Evolutionary conservation across 2,888 invertebrate genomes (phyloP), one percentile per base, ranked within the genome.

Genomic region (Tenthredo livida): DNA sequence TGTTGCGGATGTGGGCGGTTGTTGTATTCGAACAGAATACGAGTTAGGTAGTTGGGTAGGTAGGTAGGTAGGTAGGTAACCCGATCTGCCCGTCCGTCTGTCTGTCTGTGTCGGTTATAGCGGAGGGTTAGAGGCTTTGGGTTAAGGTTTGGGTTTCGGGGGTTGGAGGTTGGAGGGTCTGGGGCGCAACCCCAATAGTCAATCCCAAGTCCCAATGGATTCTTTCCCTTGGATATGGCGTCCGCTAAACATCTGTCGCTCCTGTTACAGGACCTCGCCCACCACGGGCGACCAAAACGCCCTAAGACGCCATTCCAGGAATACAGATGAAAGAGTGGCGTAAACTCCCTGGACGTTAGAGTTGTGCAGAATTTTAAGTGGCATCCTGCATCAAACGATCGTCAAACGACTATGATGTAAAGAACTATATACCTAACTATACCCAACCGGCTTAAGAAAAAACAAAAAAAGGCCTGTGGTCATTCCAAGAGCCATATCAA

Each of bases 241-340:
- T 89, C 88, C 88, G 89, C 85, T 89, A 89, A 89, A 91, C 93
- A 93, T 93, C 93, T 93, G 93, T 90, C 90, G 91, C 88, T 90
- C 89, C 88, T 50, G 25, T 83, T 80, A 77, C 29, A 80, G 80
- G 61, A 61, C 80, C 83, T 83, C 83, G 83, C 83, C 83, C 83
- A 83, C 43, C 12, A 43, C 67, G 25, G 47, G 29, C 47, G 70
- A 67, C 29, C n/a, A 50, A 83, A 70, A 83, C 83, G 83, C 83
- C 83, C 65, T 70, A 33, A 47, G 33, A 43, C 80, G 61, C 61
- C 58, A 80, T 80, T 80, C 80, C 58, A 25, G 40, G 80, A 80
- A 80, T 61, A 80, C 4, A 80, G 80, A 80, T 61, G 37, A 61
- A 80, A 43, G 21, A 73, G 25, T 43, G 40, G 72, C 25, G 43